These are phyloP conservation scores for Helicoverpa zea DNA, from an alignment of 1,140 invertebrate species.

Conservation along the genomic window DNA sequence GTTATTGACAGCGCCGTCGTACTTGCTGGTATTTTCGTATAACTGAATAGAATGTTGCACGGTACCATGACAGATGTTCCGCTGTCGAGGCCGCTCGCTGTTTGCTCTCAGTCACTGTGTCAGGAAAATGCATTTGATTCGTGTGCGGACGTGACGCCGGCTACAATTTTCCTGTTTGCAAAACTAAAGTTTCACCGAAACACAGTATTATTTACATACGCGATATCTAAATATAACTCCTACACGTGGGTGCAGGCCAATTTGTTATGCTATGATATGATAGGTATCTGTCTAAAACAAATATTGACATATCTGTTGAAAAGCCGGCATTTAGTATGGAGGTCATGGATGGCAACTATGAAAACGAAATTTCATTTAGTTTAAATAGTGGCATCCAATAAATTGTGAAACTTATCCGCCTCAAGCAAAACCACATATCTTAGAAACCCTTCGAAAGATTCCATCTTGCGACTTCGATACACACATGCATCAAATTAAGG, in stretches of 20 bases:
- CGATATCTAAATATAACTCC: not conserved
- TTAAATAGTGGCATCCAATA: too few species aligned
- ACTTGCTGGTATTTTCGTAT: constrained; percentile 36
- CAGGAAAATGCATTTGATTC: constrained; percentile 39
- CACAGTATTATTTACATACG: not conserved
- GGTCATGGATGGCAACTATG: too few species aligned
- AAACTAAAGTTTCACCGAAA: constrained; percentile 6
- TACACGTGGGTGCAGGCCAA: not conserved
- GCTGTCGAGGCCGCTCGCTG: constrained; percentile 22
- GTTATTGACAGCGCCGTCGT: constrained; percentile 45
- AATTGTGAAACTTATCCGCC: not conserved
- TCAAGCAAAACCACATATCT: not conserved
- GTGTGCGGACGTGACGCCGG: constrained; percentile 19
- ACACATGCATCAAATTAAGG: constrained; percentile 32
- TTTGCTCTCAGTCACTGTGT: constrained; percentile 42
- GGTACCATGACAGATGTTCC: constrained; percentile 38
- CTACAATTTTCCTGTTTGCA: constrained; percentile 16
- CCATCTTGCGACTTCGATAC: constrained; percentile 9
- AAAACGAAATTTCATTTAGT: too few species aligned
- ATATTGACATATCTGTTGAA: too few species aligned
- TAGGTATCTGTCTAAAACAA: too few species aligned
- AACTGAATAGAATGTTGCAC: constrained; percentile 43
- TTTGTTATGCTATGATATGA: too few species aligned
- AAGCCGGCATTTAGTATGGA: too few species aligned
- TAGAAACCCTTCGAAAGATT: constrained; percentile 9